Evolutionary conservation across 1,140 invertebrate species (phyloP).

Genomic region (Nomia melanderi): DNA sequence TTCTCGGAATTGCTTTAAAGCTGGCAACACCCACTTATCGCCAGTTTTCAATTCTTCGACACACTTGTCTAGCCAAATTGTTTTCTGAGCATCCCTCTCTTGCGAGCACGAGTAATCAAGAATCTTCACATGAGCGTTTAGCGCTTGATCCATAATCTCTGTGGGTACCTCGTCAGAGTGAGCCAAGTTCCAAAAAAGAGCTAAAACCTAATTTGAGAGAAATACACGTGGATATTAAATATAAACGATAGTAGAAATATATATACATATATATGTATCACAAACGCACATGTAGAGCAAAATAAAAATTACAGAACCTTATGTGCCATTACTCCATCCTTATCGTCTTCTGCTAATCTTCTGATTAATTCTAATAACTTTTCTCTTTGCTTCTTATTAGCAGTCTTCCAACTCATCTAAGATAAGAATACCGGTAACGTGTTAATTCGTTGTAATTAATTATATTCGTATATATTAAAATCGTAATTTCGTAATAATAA

Average conservation of each 20-base stretch:
- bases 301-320: slow-evolving; percentile 84
- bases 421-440: slow-evolving; percentile 19
- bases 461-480: not conserved
- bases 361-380: slow-evolving; percentile 97
- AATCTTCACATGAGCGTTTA: slow-evolving; percentile 98
- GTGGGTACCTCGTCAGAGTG: slow-evolving; percentile 97
- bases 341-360: slow-evolving; percentile 97
- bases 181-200: slow-evolving; percentile 97
- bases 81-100: slow-evolving; percentile 97
- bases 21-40: slow-evolving; percentile 95
- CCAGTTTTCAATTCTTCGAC: slow-evolving; percentile 95
- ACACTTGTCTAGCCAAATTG: slow-evolving; percentile 96
- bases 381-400: slow-evolving; percentile 97
- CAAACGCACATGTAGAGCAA: not conserved
- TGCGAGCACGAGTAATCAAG: slow-evolving; percentile 98
- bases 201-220: slow-evolving; percentile 87
- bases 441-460: not conserved
- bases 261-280: not conserved
- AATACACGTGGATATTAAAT: slow-evolving; percentile 12
- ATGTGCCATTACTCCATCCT: slow-evolving; percentile 99
- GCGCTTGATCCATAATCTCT: slow-evolving; percentile 98
- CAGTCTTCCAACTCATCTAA: slow-evolving; percentile 96
- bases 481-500: slow-evolving; percentile 20
- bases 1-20: slow-evolving; percentile 96
- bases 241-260: not conserved